Conservation (phyloP, 2,113 vertebrate species). For the Rattus norvegicus region DNA sequence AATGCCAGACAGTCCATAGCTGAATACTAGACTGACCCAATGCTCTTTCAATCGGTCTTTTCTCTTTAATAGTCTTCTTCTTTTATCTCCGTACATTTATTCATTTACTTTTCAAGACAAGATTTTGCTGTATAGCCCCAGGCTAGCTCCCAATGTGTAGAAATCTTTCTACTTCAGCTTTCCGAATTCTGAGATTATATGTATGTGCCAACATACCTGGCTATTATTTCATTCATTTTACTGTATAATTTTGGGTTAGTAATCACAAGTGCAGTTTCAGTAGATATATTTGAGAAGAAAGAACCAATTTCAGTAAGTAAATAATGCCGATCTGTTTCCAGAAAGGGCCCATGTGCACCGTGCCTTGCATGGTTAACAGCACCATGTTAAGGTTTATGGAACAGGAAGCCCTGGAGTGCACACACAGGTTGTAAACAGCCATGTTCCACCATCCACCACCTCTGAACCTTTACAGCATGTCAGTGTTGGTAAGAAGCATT, state of each 20-base stretch:
- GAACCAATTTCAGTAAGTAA: constrained; percentile 34
- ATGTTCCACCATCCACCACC: not conserved
- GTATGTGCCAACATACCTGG: not conserved
- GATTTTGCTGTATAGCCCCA: not conserved
- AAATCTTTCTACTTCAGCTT: not conserved
- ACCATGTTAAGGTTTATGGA: not conserved
- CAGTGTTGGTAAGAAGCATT: not conserved
- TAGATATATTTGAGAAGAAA: not conserved
- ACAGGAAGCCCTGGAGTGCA: not conserved
- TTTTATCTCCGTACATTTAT: not conserved
- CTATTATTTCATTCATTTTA: constrained; percentile 28
- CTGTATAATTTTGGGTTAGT: not conserved
- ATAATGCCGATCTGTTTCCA: not conserved
- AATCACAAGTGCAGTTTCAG: not conserved
- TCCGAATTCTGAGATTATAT: not conserved
- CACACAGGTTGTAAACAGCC: not conserved
- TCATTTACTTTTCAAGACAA: not conserved
- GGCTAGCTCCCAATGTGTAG: not conserved
- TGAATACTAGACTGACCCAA: not conserved
- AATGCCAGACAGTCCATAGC: not conserved
- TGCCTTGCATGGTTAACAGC: not conserved
- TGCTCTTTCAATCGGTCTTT: not conserved
- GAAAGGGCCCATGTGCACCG: not conserved
- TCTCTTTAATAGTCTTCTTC: not conserved
- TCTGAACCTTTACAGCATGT: constrained; percentile 12